These are phyloP conservation scores for Liopterus haemorrhoidalis DNA, from an alignment of 2,888 invertebrate species.

Conservation along the genomic window DNA sequence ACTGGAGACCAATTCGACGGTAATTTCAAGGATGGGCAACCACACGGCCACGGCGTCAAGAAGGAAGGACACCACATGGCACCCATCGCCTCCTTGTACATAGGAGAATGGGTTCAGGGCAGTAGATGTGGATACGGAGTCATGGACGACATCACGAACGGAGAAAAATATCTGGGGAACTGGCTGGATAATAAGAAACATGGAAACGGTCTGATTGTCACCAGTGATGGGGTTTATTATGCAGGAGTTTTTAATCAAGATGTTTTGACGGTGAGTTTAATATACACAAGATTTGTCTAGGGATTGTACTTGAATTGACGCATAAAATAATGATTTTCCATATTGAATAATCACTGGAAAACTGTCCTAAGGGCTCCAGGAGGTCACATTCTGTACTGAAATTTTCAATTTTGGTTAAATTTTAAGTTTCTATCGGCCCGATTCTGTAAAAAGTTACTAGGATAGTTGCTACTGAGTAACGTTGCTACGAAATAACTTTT, in stretches of 20 bases:
- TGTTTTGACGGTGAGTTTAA: constrained; percentile 60
- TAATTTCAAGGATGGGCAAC: constrained; percentile 74
- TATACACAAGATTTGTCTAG: too few species aligned
- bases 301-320: too few species aligned
- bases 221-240: constrained; percentile 84
- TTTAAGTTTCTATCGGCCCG: too few species aligned
- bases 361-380: too few species aligned
- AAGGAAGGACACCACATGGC: constrained; percentile 73
- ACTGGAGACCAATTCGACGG: constrained; percentile 82
- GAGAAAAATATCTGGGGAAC: constrained; percentile 85
- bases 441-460: too few species aligned
- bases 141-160: constrained; percentile 77
- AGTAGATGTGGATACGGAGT: constrained; percentile 81
- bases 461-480: too few species aligned
- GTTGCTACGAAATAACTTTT: too few species aligned
- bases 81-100: constrained; percentile 70
- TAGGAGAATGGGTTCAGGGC: constrained; percentile 82
- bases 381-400: too few species aligned
- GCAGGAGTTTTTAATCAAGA: constrained; percentile 81
- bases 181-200: constrained; percentile 81
- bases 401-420: too few species aligned
- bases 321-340: neutral
- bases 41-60: constrained; percentile 79
- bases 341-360: constrained; percentile 5
- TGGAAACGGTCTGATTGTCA: constrained; percentile 80